Evolutionary conservation across 1,140 invertebrate species (phyloP), one percentile per base, ranked within the genome.

Genomic region (Euglossa dilemma): DNA sequence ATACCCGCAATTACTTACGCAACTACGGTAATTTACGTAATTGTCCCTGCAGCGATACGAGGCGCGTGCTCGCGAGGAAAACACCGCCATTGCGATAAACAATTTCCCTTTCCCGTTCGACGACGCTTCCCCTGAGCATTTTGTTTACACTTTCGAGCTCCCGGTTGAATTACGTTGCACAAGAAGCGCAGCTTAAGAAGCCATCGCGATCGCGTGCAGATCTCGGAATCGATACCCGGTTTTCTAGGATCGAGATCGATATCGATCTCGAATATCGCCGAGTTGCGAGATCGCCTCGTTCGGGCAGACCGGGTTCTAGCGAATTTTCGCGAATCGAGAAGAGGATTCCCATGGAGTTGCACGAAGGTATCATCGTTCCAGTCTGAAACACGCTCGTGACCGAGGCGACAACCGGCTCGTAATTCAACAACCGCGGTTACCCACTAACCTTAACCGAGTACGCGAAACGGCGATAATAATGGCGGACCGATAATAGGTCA

Each of bases 361-460:
- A 75, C 73, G 45, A 61, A 75, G 73, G 23, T 56, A 52, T 72
- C 57, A 52, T 72, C 57, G 77, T 80, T 80, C 77, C 67, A 80
- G n/a, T 72, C 77, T 80, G 77, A 80, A 80, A 71, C 63, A 80
- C 77, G 14, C 28, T 6, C 45, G 28, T 36, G 57, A 66, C 52
- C 59, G 8, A 52, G 18, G n/a, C 47, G 66, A 64, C 79, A 73
- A 28, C 25, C 52, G 47, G 36, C 59, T 66, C 50, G 71, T 74
- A 74, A 81, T 81, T 75, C 79, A 80, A 61, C 69, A 47, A 28
- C 64, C 71, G 80, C 72, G 80, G 73, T 82, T 76, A 82, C 73
- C 80, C 80, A 82, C 80, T 82, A 73, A 82, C 80, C 80, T 82
- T 82, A 82, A 69, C 80, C 73, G 59, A 73, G 18, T 45, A 8